These are phyloP conservation scores for Amia ocellicauda DNA, from an alignment of 2,113 vertebrate species.

Conservation along the genomic window DNA sequence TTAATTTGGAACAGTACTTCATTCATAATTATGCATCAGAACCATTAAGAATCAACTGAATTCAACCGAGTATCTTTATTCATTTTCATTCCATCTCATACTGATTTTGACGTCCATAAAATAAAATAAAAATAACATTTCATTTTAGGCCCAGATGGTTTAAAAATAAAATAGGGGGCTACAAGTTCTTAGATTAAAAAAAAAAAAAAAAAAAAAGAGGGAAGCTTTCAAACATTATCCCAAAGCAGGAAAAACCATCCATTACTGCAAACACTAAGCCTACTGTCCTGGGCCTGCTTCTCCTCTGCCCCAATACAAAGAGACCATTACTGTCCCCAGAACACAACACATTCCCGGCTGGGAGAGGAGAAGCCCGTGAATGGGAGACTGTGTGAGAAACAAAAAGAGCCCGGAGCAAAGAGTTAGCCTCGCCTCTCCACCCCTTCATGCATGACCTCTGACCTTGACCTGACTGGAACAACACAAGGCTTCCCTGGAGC, in stretches of 20 bases:
- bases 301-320: conserved; percentile 44
- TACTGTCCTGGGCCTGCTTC: conserved; percentile 35
- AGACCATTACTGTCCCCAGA: conserved; percentile 36
- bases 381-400: conserved; percentile 38
- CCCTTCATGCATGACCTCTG: conserved; percentile 24
- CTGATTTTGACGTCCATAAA: background rate
- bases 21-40: too few species aligned
- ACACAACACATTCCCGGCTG: conserved; percentile 41
- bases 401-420: conserved; percentile 14
- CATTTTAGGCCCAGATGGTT: conserved; percentile 1
- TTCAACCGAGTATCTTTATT: too few species aligned
- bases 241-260: conserved; percentile 37
- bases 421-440: background rate
- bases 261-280: conserved; percentile 45
- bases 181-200: conserved; percentile 7
- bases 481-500: background rate
- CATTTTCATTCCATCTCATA: too few species aligned
- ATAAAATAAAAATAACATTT: background rate
- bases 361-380: conserved; percentile 40
- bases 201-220: conserved; percentile 3
- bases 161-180: background rate
- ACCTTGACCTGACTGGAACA: conserved; percentile 3
- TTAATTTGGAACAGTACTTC: too few species aligned
- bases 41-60: too few species aligned
- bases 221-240: conserved; percentile 42